Evolutionary conservation across 2,797 vertebrate species (phyloP), one percentile per base, ranked within the genome.

Genomic region (Aulostomus chinensis): DNA sequence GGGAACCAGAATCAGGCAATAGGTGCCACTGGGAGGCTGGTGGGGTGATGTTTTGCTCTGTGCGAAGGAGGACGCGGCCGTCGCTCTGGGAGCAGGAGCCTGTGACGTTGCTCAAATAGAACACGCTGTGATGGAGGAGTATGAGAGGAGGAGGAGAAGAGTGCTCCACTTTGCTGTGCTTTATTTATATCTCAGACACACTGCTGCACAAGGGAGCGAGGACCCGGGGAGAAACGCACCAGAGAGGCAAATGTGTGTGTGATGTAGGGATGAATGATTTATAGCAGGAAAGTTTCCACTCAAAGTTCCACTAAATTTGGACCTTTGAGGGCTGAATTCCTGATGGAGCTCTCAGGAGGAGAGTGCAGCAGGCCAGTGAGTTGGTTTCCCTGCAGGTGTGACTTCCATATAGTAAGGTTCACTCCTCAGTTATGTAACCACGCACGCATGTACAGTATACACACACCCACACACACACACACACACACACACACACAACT

Each of bases 161-260:
- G 73, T 63, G 77, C 58, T 83, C 76, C 57, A 79, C 63, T 84
- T 87, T 48, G 31, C 55, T 52, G 42, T 64, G 72, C 78, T 83
- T 82, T 89, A 86, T 87, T 88, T 84, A 86, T 84, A 83, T 76
- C 83, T 47, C 68, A 76, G 48, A 77, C 54, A 53, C 52, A 43
- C 48, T 11, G 21, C 65, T 45, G 49, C 57, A 52, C 66, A 28
- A 15, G 60, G 49, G 61, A 61, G 11, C 35, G 17, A 9, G 52
- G 22, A 63, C 18, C 15, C 2, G 45, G 39, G 50, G 62, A 71
- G 61, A 26, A 45, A 26, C 21, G n/a, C n/a, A n/a, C n/a, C n/a
- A 18, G 40, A 24, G 32, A 54, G 43, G 9, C 35, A 24, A 39
- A 59, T 37, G 37, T 8, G 8, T 41, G 30, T 57, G 35, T 65